Evolutionary conservation across 2,888 invertebrate species (phyloP).

Genomic region (Leucania comma): DNA sequence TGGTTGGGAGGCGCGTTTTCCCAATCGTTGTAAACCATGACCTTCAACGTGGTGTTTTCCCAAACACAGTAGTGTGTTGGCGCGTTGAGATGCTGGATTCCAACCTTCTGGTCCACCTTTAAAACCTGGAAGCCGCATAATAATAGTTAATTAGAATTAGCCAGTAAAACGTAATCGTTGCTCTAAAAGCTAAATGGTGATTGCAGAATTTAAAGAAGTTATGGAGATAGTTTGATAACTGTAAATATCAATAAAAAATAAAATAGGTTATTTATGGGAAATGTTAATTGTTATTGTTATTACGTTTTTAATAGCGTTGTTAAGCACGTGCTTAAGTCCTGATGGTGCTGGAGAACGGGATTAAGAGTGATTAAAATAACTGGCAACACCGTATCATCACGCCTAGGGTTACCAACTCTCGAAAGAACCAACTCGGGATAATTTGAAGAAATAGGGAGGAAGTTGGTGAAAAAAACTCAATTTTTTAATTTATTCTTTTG

Average conservation of each 20-base stretch:
- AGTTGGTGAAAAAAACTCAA: too few relatives aligned
- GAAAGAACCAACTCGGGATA: too few relatives aligned
- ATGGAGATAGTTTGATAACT: conserved; percentile 28
- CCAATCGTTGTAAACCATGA: too few relatives aligned
- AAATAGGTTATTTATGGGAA: conserved; percentile 41
- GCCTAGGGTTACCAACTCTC: too few relatives aligned
- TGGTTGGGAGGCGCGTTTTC: too few relatives aligned
- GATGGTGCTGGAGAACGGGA: conserved; percentile 10
- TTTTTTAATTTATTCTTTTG: too few relatives aligned
- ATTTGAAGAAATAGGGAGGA: too few relatives aligned
- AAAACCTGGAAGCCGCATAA: neutral
- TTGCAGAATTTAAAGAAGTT: conserved; percentile 27
- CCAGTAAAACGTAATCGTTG: conserved; percentile 15
- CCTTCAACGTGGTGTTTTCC: too few relatives aligned
- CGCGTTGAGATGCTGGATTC: too few relatives aligned
- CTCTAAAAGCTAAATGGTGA: conserved; percentile 16
- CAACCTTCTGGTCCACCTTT: too few relatives aligned
- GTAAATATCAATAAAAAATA: conserved; percentile 31
- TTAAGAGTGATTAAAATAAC: neutral
- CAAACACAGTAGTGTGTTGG: too few relatives aligned
- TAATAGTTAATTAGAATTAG: conserved; percentile 1
- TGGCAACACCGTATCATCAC: neutral
- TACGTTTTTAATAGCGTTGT: conserved; percentile 16
- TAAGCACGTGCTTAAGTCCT: conserved; percentile 16
- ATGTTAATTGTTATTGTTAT: conserved; percentile 34